Base-by-base conservation (phyloP, 2,888 invertebrate species). In the Thelaira solivaga region DNA sequence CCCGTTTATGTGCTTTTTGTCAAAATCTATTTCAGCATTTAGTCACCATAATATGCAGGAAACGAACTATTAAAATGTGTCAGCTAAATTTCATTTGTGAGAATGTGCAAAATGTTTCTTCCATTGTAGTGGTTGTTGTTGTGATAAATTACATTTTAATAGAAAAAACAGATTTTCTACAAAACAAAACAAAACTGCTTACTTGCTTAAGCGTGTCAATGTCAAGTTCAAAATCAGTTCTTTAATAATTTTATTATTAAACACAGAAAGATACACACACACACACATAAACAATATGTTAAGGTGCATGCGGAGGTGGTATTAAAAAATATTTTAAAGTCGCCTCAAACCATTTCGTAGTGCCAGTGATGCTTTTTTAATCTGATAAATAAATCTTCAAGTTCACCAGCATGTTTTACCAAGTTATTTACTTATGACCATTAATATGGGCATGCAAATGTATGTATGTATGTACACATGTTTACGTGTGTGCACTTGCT, bases 211-310 rank as follows among this genome's bases (percentile, higher is more conserved):
- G 71, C 64, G 62, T 20, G n/a, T 57, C 84, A 86, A 84, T 84
- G 85, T 86, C 86, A 86, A 86, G 86, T 86, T 86, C 86, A 86
- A 82, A 83, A 83, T 72, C 53, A 80, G 76, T 73, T 55, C 36
- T 59, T 69, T 41, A 16, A 26, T 26, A 26, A 26, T 26, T 26
- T 26, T 4, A 5, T 5, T 26, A 26, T 26, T 5, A 26, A 26
- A 26, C 26, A 26, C 4, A 26, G 4, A 26, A 26, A 26, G 4
- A 5, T 26, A 26, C n/a, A n/a, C n/a, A n/a, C n/a, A n/a, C n/a
- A n/a, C n/a, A n/a, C n/a, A n/a, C n/a, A n/a, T n/a, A n/a, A n/a
- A n/a, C n/a, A n/a, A n/a, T n/a, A n/a, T n/a, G n/a, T n/a, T n/a
- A n/a, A n/a, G n/a, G n/a, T n/a, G n/a, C n/a, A n/a, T n/a, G n/a